These are phyloP conservation scores for Aphidius ervi DNA, from an alignment of 1,140 invertebrate genomes.

Conservation along the genomic window DNA sequence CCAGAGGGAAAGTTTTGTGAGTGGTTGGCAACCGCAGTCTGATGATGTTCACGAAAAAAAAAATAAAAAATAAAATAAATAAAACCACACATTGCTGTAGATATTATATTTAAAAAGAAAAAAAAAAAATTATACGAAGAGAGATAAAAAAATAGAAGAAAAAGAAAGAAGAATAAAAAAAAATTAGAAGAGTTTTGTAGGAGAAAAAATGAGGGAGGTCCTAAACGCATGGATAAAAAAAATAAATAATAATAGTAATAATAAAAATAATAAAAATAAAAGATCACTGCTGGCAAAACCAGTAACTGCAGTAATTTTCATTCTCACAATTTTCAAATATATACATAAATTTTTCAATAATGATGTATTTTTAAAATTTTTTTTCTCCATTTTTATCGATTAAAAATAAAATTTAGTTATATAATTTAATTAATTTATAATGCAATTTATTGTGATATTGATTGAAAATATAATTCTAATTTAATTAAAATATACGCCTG, in stretches of 20 bases:
- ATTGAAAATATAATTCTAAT: not conserved
- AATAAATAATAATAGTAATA: no score
- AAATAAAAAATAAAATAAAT: slow-evolving; percentile 5
- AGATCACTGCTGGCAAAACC: slow-evolving; percentile 16
- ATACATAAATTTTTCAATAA: slow-evolving; percentile 3
- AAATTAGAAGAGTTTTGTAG: slow-evolving; percentile 14
- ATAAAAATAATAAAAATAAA: no score
- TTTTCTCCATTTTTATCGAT: not conserved
- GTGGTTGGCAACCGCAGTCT: slow-evolving; percentile 12
- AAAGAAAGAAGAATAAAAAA: slow-evolving; percentile 20
- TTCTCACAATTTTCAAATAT: not conserved
- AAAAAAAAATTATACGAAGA: slow-evolving; percentile 2
- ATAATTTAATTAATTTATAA: not conserved
- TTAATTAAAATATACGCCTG: not conserved
- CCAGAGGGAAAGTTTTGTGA: not conserved
- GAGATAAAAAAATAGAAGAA: not conserved
- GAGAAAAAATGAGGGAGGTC: no score
- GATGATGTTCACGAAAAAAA: not conserved
- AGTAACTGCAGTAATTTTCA: slow-evolving; percentile 22
- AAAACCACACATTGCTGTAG: not conserved
- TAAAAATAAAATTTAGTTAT: not conserved
- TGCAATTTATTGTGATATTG: not conserved
- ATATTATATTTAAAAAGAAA: not conserved
- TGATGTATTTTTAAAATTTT: not conserved
- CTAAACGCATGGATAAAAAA: no score